Evolutionary conservation across 2,113 vertebrate genomes (phyloP).

Genomic region (Thunnus thynnus): DNA sequence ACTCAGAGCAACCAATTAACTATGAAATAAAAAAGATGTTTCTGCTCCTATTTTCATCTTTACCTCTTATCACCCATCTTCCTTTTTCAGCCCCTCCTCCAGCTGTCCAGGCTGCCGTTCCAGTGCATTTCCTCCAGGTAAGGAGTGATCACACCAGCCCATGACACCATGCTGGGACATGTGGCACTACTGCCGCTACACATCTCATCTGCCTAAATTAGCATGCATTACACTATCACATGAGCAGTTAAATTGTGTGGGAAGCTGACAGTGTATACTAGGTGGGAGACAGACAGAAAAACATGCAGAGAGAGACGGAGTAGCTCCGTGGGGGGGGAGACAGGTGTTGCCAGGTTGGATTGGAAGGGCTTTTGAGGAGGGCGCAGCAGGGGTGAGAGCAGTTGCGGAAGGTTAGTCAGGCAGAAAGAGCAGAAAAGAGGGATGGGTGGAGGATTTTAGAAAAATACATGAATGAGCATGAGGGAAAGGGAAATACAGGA

Average conservation of each 20-base stretch:
- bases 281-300: conserved; percentile 59
- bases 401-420: conserved; percentile 11
- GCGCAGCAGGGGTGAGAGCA: conserved; percentile 44
- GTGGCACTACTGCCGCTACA: conserved; percentile 70
- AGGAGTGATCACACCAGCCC: conserved; percentile 75
- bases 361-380: conserved; percentile 18
- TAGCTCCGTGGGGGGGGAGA: conserved; percentile 18
- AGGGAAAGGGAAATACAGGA: background rate
- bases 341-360: conserved; percentile 47
- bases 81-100: conserved; percentile 27
- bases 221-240: conserved; percentile 80
- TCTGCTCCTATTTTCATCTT: conserved; percentile 38
- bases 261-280: conserved; percentile 48
- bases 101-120: conserved; percentile 73
- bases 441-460: conserved; percentile 12
- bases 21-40: background rate
- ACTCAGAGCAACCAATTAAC: background rate
- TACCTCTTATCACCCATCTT: conserved; percentile 45
- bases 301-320: conserved; percentile 29
- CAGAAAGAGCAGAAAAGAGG: conserved; percentile 6
- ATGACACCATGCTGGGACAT: conserved; percentile 79
- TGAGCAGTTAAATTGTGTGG: conserved; percentile 65
- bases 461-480: conserved; percentile 1
- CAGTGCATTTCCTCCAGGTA: conserved; percentile 69
- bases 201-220: conserved; percentile 86